Percentiles rank a stretch among this genome's conserved stretches.
These are phyloP conservation scores for Margarornis squamiger DNA, from an alignment of 2,797 vertebrate genomes.

Conservation along the genomic window DNA sequence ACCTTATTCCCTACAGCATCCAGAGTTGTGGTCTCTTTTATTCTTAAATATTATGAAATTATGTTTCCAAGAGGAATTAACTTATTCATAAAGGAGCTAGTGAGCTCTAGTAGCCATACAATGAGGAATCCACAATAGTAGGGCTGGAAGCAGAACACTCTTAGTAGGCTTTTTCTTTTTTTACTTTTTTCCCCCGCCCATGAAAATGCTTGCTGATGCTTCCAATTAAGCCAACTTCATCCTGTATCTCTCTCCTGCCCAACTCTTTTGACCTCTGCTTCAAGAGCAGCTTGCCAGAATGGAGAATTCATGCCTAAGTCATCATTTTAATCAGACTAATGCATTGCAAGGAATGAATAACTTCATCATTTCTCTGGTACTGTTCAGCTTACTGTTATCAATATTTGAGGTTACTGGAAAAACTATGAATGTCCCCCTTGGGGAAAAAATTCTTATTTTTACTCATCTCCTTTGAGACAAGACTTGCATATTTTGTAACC, in stretches of 20 bases:
- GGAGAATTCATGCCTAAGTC: not conserved
- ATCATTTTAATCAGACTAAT: conserved; percentile 6
- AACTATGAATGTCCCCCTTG: not conserved
- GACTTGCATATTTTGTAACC: not conserved
- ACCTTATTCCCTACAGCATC: not conserved
- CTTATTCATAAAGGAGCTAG: not conserved
- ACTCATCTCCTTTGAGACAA: not conserved
- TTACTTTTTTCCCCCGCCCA: not conserved
- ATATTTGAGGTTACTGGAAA: not conserved
- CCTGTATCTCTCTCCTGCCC: not conserved
- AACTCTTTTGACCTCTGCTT: not conserved
- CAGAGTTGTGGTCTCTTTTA: not conserved
- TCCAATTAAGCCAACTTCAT: not conserved
- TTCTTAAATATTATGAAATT: not conserved
- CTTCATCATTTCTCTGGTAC: not conserved
- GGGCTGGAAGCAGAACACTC: not conserved
- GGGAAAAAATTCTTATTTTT: not conserved
- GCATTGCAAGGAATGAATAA: not conserved
- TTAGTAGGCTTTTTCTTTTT: not conserved
- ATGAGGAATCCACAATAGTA: not conserved
- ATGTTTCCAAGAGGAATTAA: not conserved
- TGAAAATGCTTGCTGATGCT: not conserved
- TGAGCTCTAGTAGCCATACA: not conserved
- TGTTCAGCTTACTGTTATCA: not conserved
- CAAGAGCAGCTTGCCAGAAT: not conserved